Base-by-base conservation (phyloP, 2,113 vertebrate species). In the Apus apus region DNA sequence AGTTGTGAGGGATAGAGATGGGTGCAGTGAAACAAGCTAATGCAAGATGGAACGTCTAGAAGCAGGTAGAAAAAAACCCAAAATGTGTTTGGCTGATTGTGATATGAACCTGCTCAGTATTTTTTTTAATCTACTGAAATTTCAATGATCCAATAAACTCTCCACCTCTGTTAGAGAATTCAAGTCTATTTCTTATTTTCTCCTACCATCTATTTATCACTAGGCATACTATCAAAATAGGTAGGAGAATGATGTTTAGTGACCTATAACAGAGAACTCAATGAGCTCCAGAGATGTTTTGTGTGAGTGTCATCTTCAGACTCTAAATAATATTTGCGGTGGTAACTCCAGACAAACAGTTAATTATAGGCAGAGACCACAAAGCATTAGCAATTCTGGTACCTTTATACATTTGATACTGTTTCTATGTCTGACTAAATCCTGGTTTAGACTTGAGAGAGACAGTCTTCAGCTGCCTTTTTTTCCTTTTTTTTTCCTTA, bases 261-360 rank as follows among this genome's bases (percentile, higher is more conserved):
- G 29, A 34, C 19, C 53, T 62, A 27, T 71, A 40, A 38, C 12
- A 72, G 5, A n/a, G 19, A 60, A 54, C 26, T 23, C 15, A 22
- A 13, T 48, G 43, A 81, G 38, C 4, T 81, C 30, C 20, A 48
- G 43, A 19, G 7, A 3, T 18, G 5, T 43, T 84, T 75, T 68
- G 10, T 72, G 21, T 58, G 34, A 95, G 8, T 2, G 2, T 74
- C 0, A 0, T 20, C n/a, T 82, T 67, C 8, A 1, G 38, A 68
- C 8, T 85, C 29, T 43, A 21, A 45, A n/a, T 46, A 58, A 5
- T 11, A 73, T 56, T 60, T 71, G 8, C 3, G n/a, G 26, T 40
- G 25, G 77, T 86, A 87, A 58, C 20, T 84, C 10, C 32, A 66
- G 54, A 46, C 5, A 80, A 92, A 61, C 5, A 23, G 4, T 3